Percentiles rank a stretch among this genome's conserved stretches.
Conservation (phyloP, 23 tunicate species). For the Ciona savignyi region DNA sequence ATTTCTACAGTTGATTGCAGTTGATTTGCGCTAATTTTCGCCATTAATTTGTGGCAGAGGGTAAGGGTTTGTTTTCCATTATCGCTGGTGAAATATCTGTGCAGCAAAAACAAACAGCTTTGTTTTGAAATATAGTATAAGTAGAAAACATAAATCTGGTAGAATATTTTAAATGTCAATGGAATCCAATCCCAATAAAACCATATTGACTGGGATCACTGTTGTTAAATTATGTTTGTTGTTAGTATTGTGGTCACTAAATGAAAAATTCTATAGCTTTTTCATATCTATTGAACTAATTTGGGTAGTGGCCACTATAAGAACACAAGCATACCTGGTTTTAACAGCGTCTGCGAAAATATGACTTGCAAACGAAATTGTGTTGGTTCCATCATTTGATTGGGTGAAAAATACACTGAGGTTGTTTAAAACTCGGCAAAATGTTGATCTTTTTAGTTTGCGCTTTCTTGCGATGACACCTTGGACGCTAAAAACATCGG, state of each 20-base stretch:
- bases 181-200: neutral
- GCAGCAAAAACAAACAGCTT: too few relatives aligned
- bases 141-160: too few relatives aligned
- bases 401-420: neutral
- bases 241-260: too few relatives aligned
- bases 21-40: neutral
- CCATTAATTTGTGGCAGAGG: neutral
- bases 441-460: neutral
- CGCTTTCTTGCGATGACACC: neutral
- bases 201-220: neutral
- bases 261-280: too few relatives aligned
- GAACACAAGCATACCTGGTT: too few relatives aligned
- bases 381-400: neutral
- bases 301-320: too few relatives aligned
- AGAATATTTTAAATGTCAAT: neutral
- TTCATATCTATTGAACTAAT: too few relatives aligned
- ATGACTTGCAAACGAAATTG: neutral
- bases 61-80: neutral
- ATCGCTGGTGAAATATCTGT: neutral
- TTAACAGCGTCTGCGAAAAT: neutral
- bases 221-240: too few relatives aligned
- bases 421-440: neutral
- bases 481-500: neutral
- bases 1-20: neutral
- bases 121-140: too few relatives aligned